Evolutionary conservation across 2,113 vertebrate genomes (phyloP), one percentile per base, ranked within the genome.

Genomic region (Nyctereutes procyonoides): DNA sequence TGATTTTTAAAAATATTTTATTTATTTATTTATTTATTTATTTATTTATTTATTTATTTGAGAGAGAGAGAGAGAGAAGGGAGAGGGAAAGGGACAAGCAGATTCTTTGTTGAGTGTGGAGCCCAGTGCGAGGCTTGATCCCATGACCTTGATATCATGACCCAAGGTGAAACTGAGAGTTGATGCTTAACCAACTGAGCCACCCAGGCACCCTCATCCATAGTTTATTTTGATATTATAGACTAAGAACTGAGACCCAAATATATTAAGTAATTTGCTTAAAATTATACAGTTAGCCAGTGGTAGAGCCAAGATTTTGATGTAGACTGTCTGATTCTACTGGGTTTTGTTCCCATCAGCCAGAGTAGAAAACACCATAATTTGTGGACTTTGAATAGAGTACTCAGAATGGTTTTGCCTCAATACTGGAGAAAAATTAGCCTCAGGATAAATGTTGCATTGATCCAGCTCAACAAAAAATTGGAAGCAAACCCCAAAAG

Each of bases 151-250:
- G 67, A 69, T 32, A 69, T 69, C 67, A 69, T 4, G 19, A 35
- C 32, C 67, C 17, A 10, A 20, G 32, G 9, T 10, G 17, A 69
- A 69, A 69, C 17, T n/a, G 35, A 69, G 67, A 69, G 8, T 69
- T 4, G 67, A 35, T 69, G 67, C 67, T 69, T 69, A 69, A 35
- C 16, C 8, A 69, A 69, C 16, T 35, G 32, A 69, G 67, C 32
- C 32, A 35, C 32, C 65, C 32, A 69, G 65, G 67, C 2, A 3
- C n/a, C 67, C 67, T 35, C 35, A 20, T 69, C n/a, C 69, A 8
- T 90, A 22, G 62, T 92, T 88, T 85, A 53, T 85, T 80, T 73
- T 85, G 26, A 76, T 86, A 90, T 81, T 90, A 55, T 56, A 43
- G 32, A 69, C 84, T 38, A 92, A 74, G n/a, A 92, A 73, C 74